These are phyloP conservation scores for Garra rufa DNA, from an alignment of 2,113 vertebrate species.

Conservation along the genomic window DNA sequence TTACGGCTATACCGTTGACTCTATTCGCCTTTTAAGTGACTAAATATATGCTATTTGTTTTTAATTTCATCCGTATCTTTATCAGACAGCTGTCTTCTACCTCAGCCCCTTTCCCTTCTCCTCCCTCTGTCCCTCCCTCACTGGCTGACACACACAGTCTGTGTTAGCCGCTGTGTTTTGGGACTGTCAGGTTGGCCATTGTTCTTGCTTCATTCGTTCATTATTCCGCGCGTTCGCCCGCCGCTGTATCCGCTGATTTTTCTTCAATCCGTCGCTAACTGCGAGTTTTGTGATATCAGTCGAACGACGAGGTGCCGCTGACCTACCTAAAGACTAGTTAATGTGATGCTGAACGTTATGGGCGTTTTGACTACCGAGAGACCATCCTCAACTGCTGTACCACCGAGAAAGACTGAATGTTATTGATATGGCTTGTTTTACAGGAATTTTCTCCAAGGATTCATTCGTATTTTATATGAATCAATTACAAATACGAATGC, in stretches of 20 bases:
- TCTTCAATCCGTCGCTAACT: background rate
- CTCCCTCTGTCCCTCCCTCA: conserved; percentile 46
- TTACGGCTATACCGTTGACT: background rate
- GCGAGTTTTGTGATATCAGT: background rate
- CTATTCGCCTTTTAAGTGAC: background rate
- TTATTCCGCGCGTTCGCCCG: background rate
- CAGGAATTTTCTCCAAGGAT: background rate
- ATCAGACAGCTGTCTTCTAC: conserved; percentile 32
- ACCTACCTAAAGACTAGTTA: background rate
- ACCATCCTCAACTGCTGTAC: background rate
- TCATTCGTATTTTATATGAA: too few species aligned
- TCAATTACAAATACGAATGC: background rate
- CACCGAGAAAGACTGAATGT: background rate
- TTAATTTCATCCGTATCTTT: conserved; percentile 34
- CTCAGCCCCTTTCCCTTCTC: background rate
- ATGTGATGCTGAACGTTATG: conserved; percentile 7
- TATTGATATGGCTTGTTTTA: background rate
- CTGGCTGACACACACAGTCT: conserved; percentile 44
- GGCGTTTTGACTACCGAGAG: conserved; percentile 8
- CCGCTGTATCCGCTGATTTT: background rate
- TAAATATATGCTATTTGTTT: conserved; percentile 23
- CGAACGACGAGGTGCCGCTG: background rate
- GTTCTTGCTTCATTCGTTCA: conserved; percentile 47
- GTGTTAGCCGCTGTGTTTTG: conserved; percentile 49
- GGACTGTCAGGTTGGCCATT: conserved; percentile 51